These are phyloP conservation scores for Diplolepis rosae DNA, from an alignment of 2,888 invertebrate genomes.

Conservation along the genomic window DNA sequence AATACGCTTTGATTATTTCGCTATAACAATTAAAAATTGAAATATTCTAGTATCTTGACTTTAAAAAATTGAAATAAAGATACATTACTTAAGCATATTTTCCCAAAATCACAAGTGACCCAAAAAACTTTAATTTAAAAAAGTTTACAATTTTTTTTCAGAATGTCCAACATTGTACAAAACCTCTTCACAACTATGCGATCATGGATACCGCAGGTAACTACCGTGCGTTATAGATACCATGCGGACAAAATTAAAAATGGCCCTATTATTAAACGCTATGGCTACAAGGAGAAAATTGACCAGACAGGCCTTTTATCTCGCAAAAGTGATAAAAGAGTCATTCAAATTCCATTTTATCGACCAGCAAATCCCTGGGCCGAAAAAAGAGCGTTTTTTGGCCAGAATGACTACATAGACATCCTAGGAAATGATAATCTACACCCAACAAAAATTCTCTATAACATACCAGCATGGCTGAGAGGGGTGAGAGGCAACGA, in stretches of 20 bases:
- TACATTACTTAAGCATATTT: no score
- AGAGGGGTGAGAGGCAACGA: conserved; percentile 92
- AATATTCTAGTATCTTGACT: no score
- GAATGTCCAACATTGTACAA: not conserved
- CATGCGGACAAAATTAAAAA: conserved; percentile 76
- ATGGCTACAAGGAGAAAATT: conserved; percentile 83
- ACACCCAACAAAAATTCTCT: conserved; percentile 89
- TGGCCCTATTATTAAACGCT: conserved; percentile 78
- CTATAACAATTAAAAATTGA: no score
- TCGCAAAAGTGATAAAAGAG: conserved; percentile 75
- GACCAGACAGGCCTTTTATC: conserved; percentile 83
- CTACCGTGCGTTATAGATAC: conserved; percentile 76
- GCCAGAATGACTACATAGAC: conserved; percentile 98
- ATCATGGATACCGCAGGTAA: conserved; percentile 70
- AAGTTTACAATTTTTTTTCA: not conserved
- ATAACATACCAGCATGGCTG: conserved; percentile 92
- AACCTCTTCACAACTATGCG: conserved; percentile 30
- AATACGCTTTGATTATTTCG: no score
- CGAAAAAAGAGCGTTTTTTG: conserved; percentile 87
- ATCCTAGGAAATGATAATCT: conserved; percentile 89
- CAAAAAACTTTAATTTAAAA: not conserved
- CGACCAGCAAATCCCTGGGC: conserved; percentile 85
- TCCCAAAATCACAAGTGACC: no score
- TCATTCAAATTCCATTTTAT: conserved; percentile 81
- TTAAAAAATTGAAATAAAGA: no score